Conservation (phyloP, 2,797 vertebrate genomes). For the Anguilla anguilla region DNA sequence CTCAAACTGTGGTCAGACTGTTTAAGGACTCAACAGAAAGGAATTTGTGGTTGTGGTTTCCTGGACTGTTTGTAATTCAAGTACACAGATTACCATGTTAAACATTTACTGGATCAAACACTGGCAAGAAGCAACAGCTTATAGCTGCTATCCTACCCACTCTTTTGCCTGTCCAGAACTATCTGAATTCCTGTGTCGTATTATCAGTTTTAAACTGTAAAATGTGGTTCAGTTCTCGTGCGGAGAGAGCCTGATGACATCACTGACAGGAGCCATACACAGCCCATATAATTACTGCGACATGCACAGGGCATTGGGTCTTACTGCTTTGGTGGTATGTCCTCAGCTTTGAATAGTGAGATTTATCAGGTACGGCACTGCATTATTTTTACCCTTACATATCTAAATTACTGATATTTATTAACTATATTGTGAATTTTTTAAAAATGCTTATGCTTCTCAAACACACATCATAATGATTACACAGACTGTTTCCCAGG, state of each 20-base stretch:
- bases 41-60: conserved; percentile 23
- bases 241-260: background rate
- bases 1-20: background rate
- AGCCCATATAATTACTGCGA: too few species aligned
- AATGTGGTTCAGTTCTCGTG: background rate
- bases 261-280: background rate
- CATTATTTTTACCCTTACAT: background rate
- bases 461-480: too few species aligned
- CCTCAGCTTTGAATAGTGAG: too few species aligned
- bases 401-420: background rate
- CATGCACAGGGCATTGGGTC: too few species aligned
- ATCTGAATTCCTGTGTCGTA: background rate
- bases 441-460: too few species aligned
- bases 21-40: conserved; percentile 10
- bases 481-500: too few species aligned
- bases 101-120: conserved; percentile 13
- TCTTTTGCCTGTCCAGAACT: background rate
- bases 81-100: conserved; percentile 19
- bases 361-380: too few species aligned
- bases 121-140: background rate
- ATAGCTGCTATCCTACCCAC: background rate
- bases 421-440: background rate
- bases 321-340: too few species aligned
- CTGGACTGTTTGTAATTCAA: conserved; percentile 12
- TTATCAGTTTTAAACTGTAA: background rate